Evolutionary conservation across 2,888 invertebrate genomes (phyloP).

Genomic region (Pharmacophagus antenor): DNA sequence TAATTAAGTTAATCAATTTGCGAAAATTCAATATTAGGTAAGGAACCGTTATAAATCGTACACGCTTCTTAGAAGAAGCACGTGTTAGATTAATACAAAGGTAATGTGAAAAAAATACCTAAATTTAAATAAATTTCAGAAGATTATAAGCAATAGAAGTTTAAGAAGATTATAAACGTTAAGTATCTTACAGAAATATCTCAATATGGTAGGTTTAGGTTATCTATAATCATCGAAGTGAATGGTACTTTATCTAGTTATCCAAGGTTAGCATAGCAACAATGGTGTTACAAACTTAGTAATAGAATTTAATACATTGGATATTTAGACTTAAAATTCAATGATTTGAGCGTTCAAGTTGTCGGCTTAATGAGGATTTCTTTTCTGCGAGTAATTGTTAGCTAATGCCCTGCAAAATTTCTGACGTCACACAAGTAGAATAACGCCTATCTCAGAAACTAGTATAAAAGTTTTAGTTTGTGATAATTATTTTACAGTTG

Average conservation of each 20-base stretch:
- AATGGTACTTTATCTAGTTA: conserved; percentile 62
- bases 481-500: conserved; percentile 60
- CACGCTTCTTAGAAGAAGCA: too few species aligned
- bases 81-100: too few species aligned
- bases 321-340: conserved; percentile 21
- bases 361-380: conserved; percentile 36
- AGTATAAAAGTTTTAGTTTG: conserved; percentile 64
- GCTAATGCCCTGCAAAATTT: conserved; percentile 38
- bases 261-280: conserved; percentile 69
- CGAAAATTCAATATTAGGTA: too few species aligned
- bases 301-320: background rate
- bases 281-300: conserved; percentile 17
- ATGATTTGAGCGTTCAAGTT: background rate
- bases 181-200: background rate
- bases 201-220: background rate
- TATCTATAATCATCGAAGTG: conserved; percentile 40
- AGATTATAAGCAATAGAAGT: background rate
- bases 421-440: conserved; percentile 54
- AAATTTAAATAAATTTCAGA: too few species aligned
- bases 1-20: too few species aligned
- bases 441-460: conserved; percentile 58
- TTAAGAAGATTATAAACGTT: background rate
- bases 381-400: conserved; percentile 38
- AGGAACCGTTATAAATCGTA: too few species aligned
- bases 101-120: too few species aligned